phyloP scores from a whole-genome alignment of 2,888 invertebrate species.

The Scaptomyza cyrtandrae region DNA sequence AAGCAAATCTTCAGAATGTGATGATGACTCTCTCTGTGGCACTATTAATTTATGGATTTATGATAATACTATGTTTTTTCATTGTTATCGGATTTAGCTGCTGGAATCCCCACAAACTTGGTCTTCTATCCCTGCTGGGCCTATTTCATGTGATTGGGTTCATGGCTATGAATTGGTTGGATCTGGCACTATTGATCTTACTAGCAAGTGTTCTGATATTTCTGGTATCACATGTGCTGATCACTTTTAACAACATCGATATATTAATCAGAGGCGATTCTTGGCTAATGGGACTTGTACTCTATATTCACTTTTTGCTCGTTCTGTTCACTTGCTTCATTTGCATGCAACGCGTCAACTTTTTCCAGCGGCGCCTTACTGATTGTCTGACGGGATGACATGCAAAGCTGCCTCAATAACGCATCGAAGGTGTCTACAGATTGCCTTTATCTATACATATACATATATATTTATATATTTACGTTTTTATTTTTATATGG shows the following conservation, averaged over 20 bases:
- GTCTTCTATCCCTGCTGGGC: slow-evolving; percentile 19
- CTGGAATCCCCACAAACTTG: slow-evolving; percentile 40
- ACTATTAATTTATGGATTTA: slow-evolving; percentile 19
- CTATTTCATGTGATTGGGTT: slow-evolving; percentile 27
- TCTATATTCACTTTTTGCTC: slow-evolving; percentile 46
- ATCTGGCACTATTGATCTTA: slow-evolving; percentile 27
- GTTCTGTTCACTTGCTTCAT: slow-evolving; percentile 47
- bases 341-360: slow-evolving; percentile 22
- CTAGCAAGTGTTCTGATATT: slow-evolving; percentile 23
- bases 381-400: slow-evolving; percentile 53
- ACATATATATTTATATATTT: too few species aligned
- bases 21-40: slow-evolving; percentile 1
- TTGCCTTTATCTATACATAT: slow-evolving; percentile 27
- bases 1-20: neutral
- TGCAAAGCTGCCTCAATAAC: slow-evolving; percentile 56
- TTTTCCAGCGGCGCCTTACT: slow-evolving; percentile 28
- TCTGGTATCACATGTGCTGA: slow-evolving; percentile 38
- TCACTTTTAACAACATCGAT: slow-evolving; percentile 31
- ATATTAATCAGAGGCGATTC: slow-evolving; percentile 35
- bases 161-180: slow-evolving; percentile 6
- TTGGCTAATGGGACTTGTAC: slow-evolving; percentile 39
- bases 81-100: slow-evolving; percentile 16
- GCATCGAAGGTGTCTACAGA: slow-evolving; percentile 31
- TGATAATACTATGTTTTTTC: slow-evolving; percentile 26
- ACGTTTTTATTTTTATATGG: slow-evolving; percentile 20